A percentile compares a stretch with the other conserved stretches of the same genome.
Conservation (phyloP, 2,797 vertebrate genomes). For the Chloroceryle inda region DNA sequence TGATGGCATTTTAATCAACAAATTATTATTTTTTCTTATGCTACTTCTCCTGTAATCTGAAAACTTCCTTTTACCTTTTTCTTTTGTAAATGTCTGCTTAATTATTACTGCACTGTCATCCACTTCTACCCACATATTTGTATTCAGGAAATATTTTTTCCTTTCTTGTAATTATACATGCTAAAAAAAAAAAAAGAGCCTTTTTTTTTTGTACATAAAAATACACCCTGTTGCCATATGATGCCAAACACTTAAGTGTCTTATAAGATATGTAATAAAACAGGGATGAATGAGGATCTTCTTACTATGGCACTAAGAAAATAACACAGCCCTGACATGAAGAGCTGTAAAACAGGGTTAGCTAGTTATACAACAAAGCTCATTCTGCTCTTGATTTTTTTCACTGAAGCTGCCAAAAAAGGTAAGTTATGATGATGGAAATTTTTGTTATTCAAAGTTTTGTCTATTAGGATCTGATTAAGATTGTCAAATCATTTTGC, state of each 20-base stretch:
- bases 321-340: not conserved
- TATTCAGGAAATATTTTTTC: not conserved
- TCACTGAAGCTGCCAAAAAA: not conserved
- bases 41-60: not conserved
- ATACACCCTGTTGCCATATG: not conserved
- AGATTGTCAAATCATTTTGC: not conserved
- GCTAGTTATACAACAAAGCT: not conserved
- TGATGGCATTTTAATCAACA: not conserved
- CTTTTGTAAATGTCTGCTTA: not conserved
- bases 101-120: not conserved
- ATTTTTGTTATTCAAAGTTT: not conserved
- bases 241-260: not conserved
- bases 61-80: not conserved
- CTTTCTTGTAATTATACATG: not conserved
- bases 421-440: not conserved
- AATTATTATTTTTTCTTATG: rapidly evolving
- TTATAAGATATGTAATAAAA: not conserved
- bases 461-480: not conserved
- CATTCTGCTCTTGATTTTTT: not conserved
- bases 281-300: not conserved
- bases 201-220: not conserved
- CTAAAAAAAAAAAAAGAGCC: not conserved
- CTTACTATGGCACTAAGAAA: not conserved
- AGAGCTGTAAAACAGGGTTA: not conserved
- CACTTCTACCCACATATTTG: not conserved